A percentile compares a stretch with the other conserved stretches of the same genome.
These are phyloP conservation scores for Ictidomys tridecemlineatus DNA, from an alignment of 2,113 vertebrate genomes.

Conservation along the genomic window DNA sequence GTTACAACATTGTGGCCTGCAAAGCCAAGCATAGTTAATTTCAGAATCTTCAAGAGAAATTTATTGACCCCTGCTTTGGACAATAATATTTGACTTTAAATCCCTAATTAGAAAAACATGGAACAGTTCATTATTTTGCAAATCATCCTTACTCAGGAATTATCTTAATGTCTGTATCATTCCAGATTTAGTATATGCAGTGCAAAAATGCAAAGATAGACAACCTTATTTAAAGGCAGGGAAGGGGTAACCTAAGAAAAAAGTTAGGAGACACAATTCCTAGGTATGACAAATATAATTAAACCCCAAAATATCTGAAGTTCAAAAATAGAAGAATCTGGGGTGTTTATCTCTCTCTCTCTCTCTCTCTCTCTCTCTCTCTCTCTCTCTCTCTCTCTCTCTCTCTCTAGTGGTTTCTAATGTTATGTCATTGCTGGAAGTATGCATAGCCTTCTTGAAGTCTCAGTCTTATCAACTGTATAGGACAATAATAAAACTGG, in stretches of 20 bases:
- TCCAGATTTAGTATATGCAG: too few species aligned
- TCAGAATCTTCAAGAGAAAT: background rate
- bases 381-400: rapidly evolving
- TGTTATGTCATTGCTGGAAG: background rate
- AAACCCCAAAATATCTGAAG: background rate
- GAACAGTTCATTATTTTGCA: too few species aligned
- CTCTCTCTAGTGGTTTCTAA: background rate
- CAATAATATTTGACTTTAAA: background rate
- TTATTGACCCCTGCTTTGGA: background rate
- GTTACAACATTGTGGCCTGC: background rate
- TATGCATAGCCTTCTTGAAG: background rate
- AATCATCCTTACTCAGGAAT: too few species aligned
- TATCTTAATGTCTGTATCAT: too few species aligned
- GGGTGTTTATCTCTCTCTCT: too few species aligned
- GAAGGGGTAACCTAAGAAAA: background rate
- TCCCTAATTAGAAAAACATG: background rate
- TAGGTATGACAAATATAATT: background rate
- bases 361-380: too few species aligned
- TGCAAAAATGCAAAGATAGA: too few species aligned
- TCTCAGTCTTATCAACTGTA: background rate
- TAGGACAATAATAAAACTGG: background rate
- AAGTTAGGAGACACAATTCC: background rate
- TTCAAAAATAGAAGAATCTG: background rate
- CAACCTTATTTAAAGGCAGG: background rate
- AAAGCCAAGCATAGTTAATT: background rate